Evolutionary conservation across 2,113 vertebrate species (phyloP).

Genomic region (Cryptomyrus ogoouensis): DNA sequence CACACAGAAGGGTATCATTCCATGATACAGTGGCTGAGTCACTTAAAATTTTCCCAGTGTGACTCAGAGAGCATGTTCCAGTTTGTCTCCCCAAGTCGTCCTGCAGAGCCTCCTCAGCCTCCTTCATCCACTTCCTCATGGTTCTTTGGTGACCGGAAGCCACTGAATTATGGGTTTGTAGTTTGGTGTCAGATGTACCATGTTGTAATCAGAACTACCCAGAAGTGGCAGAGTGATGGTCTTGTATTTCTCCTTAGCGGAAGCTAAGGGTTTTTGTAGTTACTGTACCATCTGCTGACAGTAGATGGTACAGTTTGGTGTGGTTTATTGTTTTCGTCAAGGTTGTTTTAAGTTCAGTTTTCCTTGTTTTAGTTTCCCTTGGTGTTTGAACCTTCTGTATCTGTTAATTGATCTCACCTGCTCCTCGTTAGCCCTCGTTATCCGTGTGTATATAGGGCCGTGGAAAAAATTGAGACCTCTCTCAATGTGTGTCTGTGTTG

Average conservation of each 20-base stretch:
- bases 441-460: background rate
- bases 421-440: background rate
- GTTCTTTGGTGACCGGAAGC: background rate
- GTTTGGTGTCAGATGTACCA: background rate
- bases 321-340: background rate
- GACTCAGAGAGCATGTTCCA: background rate
- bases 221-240: background rate
- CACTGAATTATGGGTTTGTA: background rate
- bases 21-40: background rate
- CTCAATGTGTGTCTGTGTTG: too few species aligned
- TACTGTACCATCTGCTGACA: background rate
- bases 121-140: background rate
- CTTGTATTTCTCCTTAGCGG: too few species aligned
- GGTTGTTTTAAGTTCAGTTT: background rate
- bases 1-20: background rate
- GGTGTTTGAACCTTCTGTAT: background rate
- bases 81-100: background rate
- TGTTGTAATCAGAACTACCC: background rate
- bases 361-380: background rate
- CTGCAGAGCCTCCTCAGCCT: background rate
- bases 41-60: background rate
- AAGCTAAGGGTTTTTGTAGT: background rate
- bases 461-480: too few species aligned
- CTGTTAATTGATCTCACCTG: background rate
- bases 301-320: too few species aligned